phyloP scores from a whole-genome alignment of 1,140 invertebrate genomes.

The Drosophila nikananu region DNA sequence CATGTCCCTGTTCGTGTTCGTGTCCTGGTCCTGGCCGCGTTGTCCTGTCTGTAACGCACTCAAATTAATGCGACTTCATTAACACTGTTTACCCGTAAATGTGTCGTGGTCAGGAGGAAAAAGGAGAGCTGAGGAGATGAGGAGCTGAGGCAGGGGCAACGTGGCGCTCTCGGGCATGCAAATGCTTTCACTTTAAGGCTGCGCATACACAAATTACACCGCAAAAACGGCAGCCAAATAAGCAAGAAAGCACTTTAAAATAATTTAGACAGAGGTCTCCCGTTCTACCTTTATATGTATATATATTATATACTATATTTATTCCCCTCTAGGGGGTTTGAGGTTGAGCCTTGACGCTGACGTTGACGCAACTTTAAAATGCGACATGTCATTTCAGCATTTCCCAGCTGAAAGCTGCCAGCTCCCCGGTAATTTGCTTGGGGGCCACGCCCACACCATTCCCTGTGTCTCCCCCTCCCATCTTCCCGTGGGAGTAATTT shows the following conservation, averaged over 20 bases:
- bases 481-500: conserved; percentile 78
- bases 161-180: conserved; percentile 27
- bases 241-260: conserved; percentile 78
- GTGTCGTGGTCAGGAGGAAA: conserved; percentile 43
- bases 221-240: conserved; percentile 59
- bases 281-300: no score
- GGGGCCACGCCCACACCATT: conserved; percentile 30
- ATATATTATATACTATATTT: background rate
- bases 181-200: conserved; percentile 61
- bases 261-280: conserved; percentile 55
- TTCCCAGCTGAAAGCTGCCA: conserved; percentile 14
- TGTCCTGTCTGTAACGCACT: conserved; percentile 69
- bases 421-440: conserved; percentile 29
- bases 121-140: background rate
- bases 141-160: background rate
- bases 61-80: conserved; percentile 83
- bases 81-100: conserved; percentile 80
- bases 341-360: conserved; percentile 35
- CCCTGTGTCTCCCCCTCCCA: conserved; percentile 10
- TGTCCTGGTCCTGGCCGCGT: conserved; percentile 21
- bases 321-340: conserved; percentile 6
- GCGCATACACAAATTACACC: conserved; percentile 56
- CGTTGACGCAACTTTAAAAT: conserved; percentile 70
- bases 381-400: conserved; percentile 68
- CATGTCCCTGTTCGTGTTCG: conserved; percentile 3